A percentile compares a stretch with the other conserved stretches of the same genome.
Conservation (phyloP, 2,113 vertebrate genomes). For the Oreochromis spilurus region DNA sequence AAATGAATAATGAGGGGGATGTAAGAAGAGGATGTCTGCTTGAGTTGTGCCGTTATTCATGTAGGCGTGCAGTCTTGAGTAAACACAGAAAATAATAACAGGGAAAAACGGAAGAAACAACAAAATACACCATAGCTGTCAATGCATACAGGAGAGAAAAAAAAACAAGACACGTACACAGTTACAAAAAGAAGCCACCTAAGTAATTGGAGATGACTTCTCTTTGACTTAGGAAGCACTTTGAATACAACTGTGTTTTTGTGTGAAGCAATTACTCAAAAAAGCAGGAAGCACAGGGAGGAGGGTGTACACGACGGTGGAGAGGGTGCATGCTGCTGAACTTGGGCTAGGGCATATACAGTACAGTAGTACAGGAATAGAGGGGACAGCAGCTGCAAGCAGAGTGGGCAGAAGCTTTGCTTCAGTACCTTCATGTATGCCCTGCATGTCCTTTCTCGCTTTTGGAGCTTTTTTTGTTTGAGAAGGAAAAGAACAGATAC, state of each 20-base stretch:
- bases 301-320: slow-evolving; percentile 48
- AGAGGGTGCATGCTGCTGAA: slow-evolving; percentile 72
- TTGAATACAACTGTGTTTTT: slow-evolving; percentile 30
- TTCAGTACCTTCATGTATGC: slow-evolving; percentile 98
- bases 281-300: slow-evolving; percentile 47
- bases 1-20: slow-evolving; percentile 38
- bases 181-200: slow-evolving; percentile 22
- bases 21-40: slow-evolving; percentile 10
- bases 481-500: slow-evolving; percentile 72
- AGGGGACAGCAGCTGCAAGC: slow-evolving; percentile 63
- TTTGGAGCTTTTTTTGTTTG: slow-evolving; percentile 91
- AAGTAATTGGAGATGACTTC: slow-evolving; percentile 50
- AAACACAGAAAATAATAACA: slow-evolving; percentile 37
- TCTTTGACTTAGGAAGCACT: slow-evolving; percentile 45
- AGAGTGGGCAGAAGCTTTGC: slow-evolving; percentile 78
- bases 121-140: slow-evolving; percentile 34
- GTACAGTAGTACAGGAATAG: slow-evolving; percentile 19
- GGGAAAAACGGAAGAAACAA: slow-evolving; percentile 5
- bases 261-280: slow-evolving; percentile 43
- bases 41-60: slow-evolving; percentile 15
- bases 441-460: slow-evolving; percentile 99
- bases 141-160: background rate
- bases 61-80: slow-evolving; percentile 36
- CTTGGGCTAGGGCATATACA: slow-evolving; percentile 59
- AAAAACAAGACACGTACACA: slow-evolving; percentile 11